Percentiles rank a stretch among this genome's conserved stretches.
These are phyloP conservation scores for Agrotis puta DNA, from an alignment of 2,888 invertebrate species.

Conservation along the genomic window DNA sequence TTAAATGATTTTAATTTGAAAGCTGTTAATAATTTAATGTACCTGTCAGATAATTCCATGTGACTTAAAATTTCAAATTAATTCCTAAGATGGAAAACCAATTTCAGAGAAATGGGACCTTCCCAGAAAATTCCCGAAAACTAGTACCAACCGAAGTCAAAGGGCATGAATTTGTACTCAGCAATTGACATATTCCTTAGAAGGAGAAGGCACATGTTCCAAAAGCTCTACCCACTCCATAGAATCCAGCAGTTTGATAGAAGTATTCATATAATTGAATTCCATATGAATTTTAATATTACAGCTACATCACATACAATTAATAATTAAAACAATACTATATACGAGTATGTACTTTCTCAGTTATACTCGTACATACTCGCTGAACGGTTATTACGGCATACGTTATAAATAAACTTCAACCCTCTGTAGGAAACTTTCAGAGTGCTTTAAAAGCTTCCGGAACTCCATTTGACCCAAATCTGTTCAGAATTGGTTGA, in stretches of 20 bases:
- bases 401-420: constrained; percentile 4
- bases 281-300: too few species aligned
- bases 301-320: too few species aligned
- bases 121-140: neutral
- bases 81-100: neutral
- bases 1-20: neutral
- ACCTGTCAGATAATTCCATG: neutral
- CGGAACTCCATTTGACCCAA: constrained; percentile 27
- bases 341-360: too few species aligned
- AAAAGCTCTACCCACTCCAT: neutral
- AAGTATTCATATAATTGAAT: neutral
- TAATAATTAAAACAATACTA: too few species aligned
- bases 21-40: neutral
- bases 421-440: constrained; percentile 29
- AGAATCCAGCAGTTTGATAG: neutral
- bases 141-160: neutral
- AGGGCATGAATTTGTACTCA: neutral
- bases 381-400: constrained; percentile 1
- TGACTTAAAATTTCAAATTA: neutral
- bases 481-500: neutral
- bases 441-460: constrained; percentile 34
- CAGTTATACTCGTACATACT: too few species aligned
- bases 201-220: neutral
- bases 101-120: neutral
- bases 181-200: neutral